These are phyloP conservation scores for Blastobasis lacticolella DNA, from an alignment of 2,888 invertebrate species.

Conservation along the genomic window DNA sequence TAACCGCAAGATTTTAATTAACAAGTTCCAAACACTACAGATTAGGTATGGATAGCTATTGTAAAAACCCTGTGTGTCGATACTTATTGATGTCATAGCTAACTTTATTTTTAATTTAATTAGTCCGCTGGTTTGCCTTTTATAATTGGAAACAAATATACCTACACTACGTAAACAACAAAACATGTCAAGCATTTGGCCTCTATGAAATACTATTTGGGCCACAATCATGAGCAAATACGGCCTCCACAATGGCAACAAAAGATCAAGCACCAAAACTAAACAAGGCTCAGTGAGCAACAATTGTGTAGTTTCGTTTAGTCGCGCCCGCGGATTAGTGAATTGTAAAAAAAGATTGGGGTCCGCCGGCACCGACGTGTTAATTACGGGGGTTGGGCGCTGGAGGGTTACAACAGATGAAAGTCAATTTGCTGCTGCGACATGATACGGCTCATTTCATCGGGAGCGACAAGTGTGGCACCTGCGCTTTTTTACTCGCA, in stretches of 20 bases:
- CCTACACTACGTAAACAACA: too few relatives aligned
- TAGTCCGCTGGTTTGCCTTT: too few relatives aligned
- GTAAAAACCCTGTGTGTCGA: too few relatives aligned
- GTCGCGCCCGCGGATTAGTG: constrained; percentile 70
- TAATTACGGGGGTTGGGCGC: constrained; percentile 70
- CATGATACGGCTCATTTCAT: constrained; percentile 79
- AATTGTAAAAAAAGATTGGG: constrained; percentile 70
- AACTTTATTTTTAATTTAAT: too few relatives aligned
- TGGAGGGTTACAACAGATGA: constrained; percentile 67
- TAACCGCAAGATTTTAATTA: too few relatives aligned
- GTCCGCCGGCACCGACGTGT: constrained; percentile 65
- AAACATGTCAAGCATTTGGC: background rate
- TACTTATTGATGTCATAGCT: too few relatives aligned
- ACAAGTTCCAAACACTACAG: too few relatives aligned
- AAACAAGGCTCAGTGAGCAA: constrained; percentile 46
- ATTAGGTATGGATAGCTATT: too few relatives aligned
- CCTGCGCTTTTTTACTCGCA: constrained; percentile 57
- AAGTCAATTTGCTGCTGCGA: constrained; percentile 79
- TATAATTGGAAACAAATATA: too few relatives aligned
- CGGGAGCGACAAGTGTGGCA: constrained; percentile 67
- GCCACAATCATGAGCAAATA: constrained; percentile 25
- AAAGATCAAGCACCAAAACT: constrained; percentile 28
- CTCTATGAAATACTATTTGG: constrained; percentile 7
- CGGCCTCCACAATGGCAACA: constrained; percentile 20
- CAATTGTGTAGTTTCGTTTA: constrained; percentile 48